Evolutionary conservation across 2,888 invertebrate species (phyloP).

Genomic region (Oscheius onirici): DNA sequence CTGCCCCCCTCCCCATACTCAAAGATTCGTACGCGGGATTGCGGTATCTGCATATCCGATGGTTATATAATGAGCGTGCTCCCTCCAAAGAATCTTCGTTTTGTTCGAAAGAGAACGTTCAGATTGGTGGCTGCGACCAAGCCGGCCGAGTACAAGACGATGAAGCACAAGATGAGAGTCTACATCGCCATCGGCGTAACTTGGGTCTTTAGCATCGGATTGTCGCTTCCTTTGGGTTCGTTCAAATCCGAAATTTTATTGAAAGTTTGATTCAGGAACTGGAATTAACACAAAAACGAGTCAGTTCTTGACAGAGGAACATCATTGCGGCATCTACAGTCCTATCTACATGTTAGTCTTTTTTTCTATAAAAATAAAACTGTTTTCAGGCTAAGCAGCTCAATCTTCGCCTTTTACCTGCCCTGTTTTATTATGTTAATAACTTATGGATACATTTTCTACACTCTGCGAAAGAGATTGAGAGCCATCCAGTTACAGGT

Average conservation of each 20-base stretch:
- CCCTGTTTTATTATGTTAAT: constrained; percentile 75
- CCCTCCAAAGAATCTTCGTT: not conserved
- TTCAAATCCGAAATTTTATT: too few relatives aligned
- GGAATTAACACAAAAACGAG: constrained; percentile 64
- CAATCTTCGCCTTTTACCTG: constrained; percentile 73
- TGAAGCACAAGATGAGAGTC: constrained; percentile 67
- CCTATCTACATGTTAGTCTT: constrained; percentile 66
- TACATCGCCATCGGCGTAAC: constrained; percentile 67
- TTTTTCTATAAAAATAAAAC: too few relatives aligned
- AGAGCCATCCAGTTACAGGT: constrained; percentile 70
- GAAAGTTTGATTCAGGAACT: constrained; percentile 47
- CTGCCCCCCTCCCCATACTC: constrained; percentile 5
- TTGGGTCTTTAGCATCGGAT: constrained; percentile 69
- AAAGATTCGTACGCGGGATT: constrained; percentile 29
- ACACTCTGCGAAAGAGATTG: constrained; percentile 71
- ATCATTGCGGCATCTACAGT: constrained; percentile 70
- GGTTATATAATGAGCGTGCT: constrained; percentile 19
- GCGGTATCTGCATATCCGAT: constrained; percentile 31
- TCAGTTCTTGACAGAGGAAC: constrained; percentile 59
- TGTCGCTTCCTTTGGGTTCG: constrained; percentile 67
- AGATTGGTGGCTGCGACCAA: constrained; percentile 70
- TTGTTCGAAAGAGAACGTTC: constrained; percentile 8
- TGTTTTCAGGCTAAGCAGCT: constrained; percentile 43
- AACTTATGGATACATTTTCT: constrained; percentile 73
- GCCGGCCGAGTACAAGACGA: constrained; percentile 71